Evolutionary conservation across 2,888 invertebrate species (phyloP).

Genomic region (Aphidius colemani): DNA sequence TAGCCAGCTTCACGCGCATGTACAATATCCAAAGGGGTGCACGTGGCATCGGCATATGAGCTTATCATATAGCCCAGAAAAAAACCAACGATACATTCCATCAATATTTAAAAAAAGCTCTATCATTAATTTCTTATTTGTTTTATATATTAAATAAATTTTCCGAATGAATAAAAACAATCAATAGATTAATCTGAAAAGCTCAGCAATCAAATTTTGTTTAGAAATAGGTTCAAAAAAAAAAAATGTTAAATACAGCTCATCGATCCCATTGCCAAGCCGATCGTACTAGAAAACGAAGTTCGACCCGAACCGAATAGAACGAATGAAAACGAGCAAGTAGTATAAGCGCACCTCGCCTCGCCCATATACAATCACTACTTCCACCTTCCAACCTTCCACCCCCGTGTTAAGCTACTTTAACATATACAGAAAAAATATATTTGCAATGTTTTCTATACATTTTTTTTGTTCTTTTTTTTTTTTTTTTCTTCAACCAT

Average conservation of each 20-base stretch:
- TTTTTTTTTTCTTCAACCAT: constrained; percentile 5
- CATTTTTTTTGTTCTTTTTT: constrained; percentile 1
- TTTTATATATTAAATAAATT: too few relatives aligned
- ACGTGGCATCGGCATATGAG: constrained; percentile 25
- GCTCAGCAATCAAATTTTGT: too few relatives aligned
- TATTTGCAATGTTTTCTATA: background rate
- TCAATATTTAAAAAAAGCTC: too few relatives aligned
- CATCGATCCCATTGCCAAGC: constrained; percentile 31
- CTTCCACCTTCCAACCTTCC: background rate
- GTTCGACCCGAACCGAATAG: constrained; percentile 12
- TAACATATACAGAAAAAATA: too few relatives aligned
- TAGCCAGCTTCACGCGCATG: constrained; percentile 35
- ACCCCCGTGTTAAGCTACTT: too few relatives aligned
- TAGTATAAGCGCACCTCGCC: background rate
- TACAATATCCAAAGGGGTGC: constrained; percentile 25
- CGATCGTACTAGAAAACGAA: constrained; percentile 18
- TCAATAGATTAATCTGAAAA: too few relatives aligned
- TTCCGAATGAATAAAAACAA: too few relatives aligned
- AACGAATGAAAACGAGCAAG: constrained; percentile 10
- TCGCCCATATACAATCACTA: constrained; percentile 14
- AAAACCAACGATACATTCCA: background rate
- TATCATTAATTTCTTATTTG: too few relatives aligned
- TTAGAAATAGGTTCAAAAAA: too few relatives aligned
- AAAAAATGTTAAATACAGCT: constrained; percentile 34
- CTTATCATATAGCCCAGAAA: constrained; percentile 9